phyloP scores from a whole-genome alignment of 2,888 invertebrate species.

The Caenorhabditis sp. region DNA sequence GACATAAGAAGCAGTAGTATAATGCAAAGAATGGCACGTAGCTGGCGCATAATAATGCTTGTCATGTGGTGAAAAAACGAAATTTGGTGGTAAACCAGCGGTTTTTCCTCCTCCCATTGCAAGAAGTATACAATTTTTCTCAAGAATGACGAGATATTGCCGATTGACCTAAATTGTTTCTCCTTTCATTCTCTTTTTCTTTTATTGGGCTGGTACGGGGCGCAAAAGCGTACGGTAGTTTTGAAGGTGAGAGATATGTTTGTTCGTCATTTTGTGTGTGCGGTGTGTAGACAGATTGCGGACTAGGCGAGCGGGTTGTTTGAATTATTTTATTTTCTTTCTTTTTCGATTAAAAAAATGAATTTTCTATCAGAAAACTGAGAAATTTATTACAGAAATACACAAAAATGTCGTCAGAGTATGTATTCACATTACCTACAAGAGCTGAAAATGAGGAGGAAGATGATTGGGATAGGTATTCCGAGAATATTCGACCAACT shows the following conservation, averaged over 20 bases:
- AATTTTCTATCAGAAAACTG: too few species aligned
- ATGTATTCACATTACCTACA: slow-evolving; percentile 28
- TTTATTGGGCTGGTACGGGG: background rate
- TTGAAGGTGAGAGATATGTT: background rate
- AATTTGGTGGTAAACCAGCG: slow-evolving; percentile 44
- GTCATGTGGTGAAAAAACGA: slow-evolving; percentile 62
- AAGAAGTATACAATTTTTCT: background rate
- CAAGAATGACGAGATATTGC: background rate
- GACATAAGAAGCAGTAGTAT: slow-evolving; percentile 52
- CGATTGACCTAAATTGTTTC: background rate
- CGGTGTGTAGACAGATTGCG: background rate
- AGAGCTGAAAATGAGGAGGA: slow-evolving; percentile 22
- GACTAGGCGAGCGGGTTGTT: background rate
- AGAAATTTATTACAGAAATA: too few species aligned
- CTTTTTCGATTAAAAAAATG: background rate
- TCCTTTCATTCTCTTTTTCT: background rate
- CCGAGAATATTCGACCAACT: slow-evolving; percentile 49
- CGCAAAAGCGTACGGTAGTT: background rate
- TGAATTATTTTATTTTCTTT: background rate
- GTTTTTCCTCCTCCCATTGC: slow-evolving; percentile 1
- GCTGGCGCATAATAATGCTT: slow-evolving; percentile 66
- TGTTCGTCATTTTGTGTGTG: background rate
- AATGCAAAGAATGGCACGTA: slow-evolving; percentile 65
- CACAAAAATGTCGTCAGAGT: slow-evolving; percentile 4
- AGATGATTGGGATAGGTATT: slow-evolving; percentile 50